Evolutionary conservation across 2,888 invertebrate genomes (phyloP), one percentile per base, ranked within the genome.

Genomic region (Phaonia tiefii): DNA sequence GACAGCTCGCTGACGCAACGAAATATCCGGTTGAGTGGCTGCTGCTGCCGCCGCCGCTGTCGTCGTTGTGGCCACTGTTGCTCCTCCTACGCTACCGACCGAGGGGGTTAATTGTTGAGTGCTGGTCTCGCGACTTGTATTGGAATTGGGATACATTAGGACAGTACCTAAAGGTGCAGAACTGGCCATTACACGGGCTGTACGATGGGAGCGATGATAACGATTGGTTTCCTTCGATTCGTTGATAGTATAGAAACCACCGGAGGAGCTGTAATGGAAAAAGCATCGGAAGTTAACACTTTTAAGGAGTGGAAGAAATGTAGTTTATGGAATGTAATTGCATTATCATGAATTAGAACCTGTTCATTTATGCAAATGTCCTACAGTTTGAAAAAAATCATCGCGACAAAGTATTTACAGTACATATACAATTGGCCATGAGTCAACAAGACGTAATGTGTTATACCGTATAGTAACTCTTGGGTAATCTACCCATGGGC

Each of bases 1-100:
- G 75, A 91, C 90, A 70, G 91, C 91, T 46, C 91, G 91, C 84
- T 91, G 91, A 72, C 90, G 86, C 83, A 91, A 80, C 56, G 91
- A 90, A 75, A 89, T 88, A 85, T 90, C 90, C 85, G 89, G 88
- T 67, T 84, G 84, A 69, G 86, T 85, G 74, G 84, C 79, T 69
- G 83, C 80, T 58, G 84, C 60, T 49, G 83, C 78, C 13, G 85
- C 73, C 22, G 84, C 65, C 7, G 84, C 76, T 11, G 49, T 20
- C 76, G 31, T 60, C 67, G 83, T 67, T 66, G 82, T 67, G 83
- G 83, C 65, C 76, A 84, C 74, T 74, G 79, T 56, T 60, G 15
- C 42, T 13, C 0, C 42, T 0, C 17, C 79, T 3, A 11, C 26
- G 4, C n/a, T 13, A 2, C 22, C 63, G 1, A 13, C 67, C 2